Base-by-base conservation (phyloP, 2,797 vertebrate genomes). In the Artibeus lituratus region DNA sequence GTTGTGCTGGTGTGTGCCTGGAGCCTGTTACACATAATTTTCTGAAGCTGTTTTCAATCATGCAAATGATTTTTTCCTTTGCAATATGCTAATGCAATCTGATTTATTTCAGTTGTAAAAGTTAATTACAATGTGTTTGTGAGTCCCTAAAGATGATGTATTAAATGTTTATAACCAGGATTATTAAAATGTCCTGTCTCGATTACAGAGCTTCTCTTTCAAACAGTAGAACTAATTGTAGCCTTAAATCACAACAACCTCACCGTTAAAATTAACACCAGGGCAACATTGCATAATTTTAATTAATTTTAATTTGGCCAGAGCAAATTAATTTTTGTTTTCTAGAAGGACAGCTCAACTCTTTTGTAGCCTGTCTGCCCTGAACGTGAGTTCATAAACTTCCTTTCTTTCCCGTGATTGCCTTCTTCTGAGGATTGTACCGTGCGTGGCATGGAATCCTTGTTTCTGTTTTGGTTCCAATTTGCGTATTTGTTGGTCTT, bases 81-180 rank as follows among this genome's bases (percentile, higher is more conserved):
- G 99, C 99, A 99, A 99, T 99, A 99, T 99, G 99, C 98, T 99
- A 99, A 99, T 99, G 99, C 98, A 98, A 98, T 98, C 98, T 99
- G 99, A 99, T 99, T 99, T 99, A 99, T 99, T 99, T 99, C 98
- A 98, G 99, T 99, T 99, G 99, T 99, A 99, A 99, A 99, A 99
- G 98, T 99, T 99, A 99, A 99, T 99, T 99, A 99, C 99, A 99
- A 99, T 99, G 99, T 99, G 99, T 99, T 99, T 99, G 99, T 99
- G 98, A 99, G 98, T 99, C 99, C 99, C 98, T 98, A 99, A 99
- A 99, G 98, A 99, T 99, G 99, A 99, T 99, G 99, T 99, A 99
- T 99, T 99, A 99, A 99, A 99, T 99, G 99, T 99, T 99, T 99
- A 99, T 99, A 99, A 99, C 99, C 98, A 98, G 98, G 98, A 99